These are phyloP conservation scores for Panopea generosa DNA, from an alignment of 2,888 invertebrate genomes.

Conservation along the genomic window DNA sequence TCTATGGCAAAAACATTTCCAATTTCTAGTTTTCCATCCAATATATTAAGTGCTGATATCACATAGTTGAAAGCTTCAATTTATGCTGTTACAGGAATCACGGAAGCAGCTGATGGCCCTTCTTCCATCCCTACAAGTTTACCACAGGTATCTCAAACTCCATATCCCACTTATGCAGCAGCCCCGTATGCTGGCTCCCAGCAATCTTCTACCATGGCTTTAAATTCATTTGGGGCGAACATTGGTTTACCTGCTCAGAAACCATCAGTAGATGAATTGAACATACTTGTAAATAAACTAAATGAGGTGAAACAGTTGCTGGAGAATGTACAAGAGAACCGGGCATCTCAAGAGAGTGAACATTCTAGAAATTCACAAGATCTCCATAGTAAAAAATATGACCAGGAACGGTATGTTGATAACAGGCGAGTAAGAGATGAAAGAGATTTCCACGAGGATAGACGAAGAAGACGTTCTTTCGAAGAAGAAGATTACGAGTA, in stretches of 20 bases:
- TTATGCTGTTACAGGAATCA: conserved; percentile 4
- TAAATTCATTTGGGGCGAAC: too few species aligned
- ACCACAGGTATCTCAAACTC: background rate
- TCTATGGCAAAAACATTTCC: background rate
- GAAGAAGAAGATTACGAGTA: conserved; percentile 1
- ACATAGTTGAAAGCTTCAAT: conserved; percentile 2
- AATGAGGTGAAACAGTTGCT: background rate
- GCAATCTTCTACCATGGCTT: too few species aligned
- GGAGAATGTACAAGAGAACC: background rate
- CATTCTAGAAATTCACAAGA: background rate
- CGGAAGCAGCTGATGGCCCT: background rate
- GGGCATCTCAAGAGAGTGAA: background rate
- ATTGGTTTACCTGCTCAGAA: too few species aligned
- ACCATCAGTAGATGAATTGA: background rate
- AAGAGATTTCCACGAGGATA: background rate
- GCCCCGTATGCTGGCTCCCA: background rate
- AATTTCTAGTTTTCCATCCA: background rate
- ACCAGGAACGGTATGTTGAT: background rate
- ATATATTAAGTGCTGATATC: background rate
- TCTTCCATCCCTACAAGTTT: too few species aligned
- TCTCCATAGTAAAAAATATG: background rate
- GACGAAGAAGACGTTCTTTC: background rate
- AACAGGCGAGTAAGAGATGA: background rate
- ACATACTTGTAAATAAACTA: background rate
- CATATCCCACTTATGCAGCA: background rate